These are phyloP conservation scores for Acomys russatus DNA, from an alignment of 2,797 vertebrate species.

Conservation along the genomic window DNA sequence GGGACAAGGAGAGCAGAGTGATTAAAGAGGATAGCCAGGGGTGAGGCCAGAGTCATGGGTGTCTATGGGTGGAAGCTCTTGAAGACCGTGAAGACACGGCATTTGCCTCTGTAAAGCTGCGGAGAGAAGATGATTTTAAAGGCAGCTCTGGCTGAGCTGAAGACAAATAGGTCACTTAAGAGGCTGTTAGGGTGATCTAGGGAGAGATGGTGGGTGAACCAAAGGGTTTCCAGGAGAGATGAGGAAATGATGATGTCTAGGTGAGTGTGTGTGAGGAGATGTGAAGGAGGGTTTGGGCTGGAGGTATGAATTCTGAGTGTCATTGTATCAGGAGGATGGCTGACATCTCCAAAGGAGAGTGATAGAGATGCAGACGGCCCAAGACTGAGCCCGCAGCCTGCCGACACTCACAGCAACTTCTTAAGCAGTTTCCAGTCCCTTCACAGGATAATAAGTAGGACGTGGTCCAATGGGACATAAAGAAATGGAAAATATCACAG, in stretches of 20 bases:
- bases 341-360: neutral
- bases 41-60: neutral
- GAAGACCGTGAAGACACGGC: neutral
- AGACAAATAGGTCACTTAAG: neutral
- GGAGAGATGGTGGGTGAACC: neutral
- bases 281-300: neutral
- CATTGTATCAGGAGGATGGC: neutral
- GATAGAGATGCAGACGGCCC: neutral
- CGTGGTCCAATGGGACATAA: slow-evolving; percentile 18
- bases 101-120: neutral
- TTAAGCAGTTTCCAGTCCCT: neutral
- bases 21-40: no score
- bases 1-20: no score
- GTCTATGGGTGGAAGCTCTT: accelerated
- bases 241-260: neutral
- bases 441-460: neutral
- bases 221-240: neutral
- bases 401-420: neutral
- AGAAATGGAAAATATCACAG: slow-evolving; percentile 40
- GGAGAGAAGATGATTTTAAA: neutral
- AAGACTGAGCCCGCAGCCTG: neutral
- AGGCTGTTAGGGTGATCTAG: neutral
- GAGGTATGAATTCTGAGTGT: neutral
- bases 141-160: neutral
- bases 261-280: neutral